Percentiles rank a stretch among this genome's conserved stretches.
Evolutionary conservation across 2,797 vertebrate genomes (phyloP).

Genomic region (Sebastes cheni): DNA sequence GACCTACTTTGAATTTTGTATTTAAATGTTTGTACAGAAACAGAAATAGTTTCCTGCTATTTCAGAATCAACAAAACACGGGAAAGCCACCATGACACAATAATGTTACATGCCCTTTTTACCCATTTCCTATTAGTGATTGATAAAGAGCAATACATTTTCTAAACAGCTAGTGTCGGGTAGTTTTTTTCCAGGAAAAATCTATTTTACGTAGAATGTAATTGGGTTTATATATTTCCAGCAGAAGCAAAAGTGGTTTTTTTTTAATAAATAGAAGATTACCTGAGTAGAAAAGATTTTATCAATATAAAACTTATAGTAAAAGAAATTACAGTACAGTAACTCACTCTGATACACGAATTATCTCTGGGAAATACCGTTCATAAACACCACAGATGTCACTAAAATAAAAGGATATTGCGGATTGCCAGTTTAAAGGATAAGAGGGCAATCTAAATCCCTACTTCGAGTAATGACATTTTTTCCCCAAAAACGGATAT

Average conservation of each 20-base stretch:
- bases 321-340: background rate
- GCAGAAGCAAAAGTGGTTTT: background rate
- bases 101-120: background rate
- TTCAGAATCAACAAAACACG: background rate
- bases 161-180: background rate
- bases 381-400: constrained; percentile 35
- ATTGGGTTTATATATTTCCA: background rate
- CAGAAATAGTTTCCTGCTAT: background rate
- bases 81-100: background rate
- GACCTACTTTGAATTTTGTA: background rate
- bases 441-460: constrained; percentile 33
- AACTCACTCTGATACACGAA: background rate
- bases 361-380: constrained; percentile 15
- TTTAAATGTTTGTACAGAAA: background rate
- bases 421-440: constrained; percentile 46
- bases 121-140: background rate
- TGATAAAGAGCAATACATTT: background rate
- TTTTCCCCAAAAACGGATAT: background rate
- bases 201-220: background rate
- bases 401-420: constrained; percentile 58
- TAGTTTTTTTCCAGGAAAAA: background rate
- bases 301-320: background rate
- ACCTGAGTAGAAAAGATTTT: background rate
- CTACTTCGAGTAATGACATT: constrained; percentile 27
- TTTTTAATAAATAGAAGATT: background rate